Base-by-base conservation (phyloP, 2,113 vertebrate genomes). In the Lasiurus cinereus region DNA sequence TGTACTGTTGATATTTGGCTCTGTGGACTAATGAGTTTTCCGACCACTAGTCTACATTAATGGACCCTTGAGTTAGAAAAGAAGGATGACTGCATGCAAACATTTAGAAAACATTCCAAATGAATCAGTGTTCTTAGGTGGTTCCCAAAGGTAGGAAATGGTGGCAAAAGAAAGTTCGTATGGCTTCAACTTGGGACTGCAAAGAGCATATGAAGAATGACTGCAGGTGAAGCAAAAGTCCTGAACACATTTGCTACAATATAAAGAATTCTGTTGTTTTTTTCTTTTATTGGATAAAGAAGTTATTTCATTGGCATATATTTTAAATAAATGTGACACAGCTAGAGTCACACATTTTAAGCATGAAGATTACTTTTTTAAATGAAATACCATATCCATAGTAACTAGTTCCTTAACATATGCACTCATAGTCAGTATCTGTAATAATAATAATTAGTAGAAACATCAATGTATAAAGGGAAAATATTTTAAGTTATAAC, bases 331-430 rank as follows among this genome's bases (percentile, higher is more conserved):
- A 56, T 77, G 22, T 79, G 59, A 50, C 11, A 24, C 83, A 29
- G 1, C 22, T 89, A 52, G 33, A 91, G 21, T 2, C 74, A 91
- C 19, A 62, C 8, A 86, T 83, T 93, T 24, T 88, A 87, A 94
- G 88, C 15, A 36, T 46, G 39, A 85, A 76, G 18, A 52, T 77
- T 85, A 50, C 39, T 39, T 46, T 84, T 96, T 64, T 74, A 76
- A 56, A 5, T 62, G 29, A 83, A 95, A 56, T 89, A 79, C 19
- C 11, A 21, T 62, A 83, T 56, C 13, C 67, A 83, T 70, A 73
- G 16, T 87, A 54, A 54, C 8, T 83, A 56, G 24, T 39, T 64
- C 19, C 31, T 93, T 86, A 83, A 43, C 33, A 10, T 76, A 91
- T 52, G 89, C 2, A 83, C 16, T 64, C 31, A 72, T 2, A 83